Evolutionary conservation across 2,888 invertebrate species (phyloP), one percentile per base, ranked within the genome.

Genomic region (Erebia aethiops): DNA sequence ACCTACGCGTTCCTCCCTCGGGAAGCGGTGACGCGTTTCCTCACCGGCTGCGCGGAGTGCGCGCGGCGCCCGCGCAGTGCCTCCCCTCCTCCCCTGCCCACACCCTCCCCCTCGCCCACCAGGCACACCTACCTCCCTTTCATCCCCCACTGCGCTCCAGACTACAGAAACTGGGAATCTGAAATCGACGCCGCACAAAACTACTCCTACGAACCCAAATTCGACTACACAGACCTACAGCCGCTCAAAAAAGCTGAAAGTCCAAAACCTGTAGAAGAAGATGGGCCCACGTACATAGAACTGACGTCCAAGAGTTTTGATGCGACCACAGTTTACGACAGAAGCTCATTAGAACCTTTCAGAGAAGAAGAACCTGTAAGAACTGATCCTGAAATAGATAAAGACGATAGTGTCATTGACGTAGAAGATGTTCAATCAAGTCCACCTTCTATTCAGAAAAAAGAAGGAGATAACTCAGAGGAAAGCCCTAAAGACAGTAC

Each of bases 1-100:
- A 98, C 98, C 74, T 99, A 98, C 94, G 98, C 98, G 66, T 99
- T 98, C 87, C 94, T 99, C 80, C 99, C 99, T 5, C 96, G 99
- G 71, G 99, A 99, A 91, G 98, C 99, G 65, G 98, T 99, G 86
- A 99, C 99, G 72, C 96, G 98, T 81, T 99, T 99, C 94, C 96
- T 99, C 72, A 96, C 98, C 89, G 98, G 98, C 81, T 99, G 98
- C 89, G 96, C 97, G 58, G 98, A 98, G 90, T 99, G 99, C 90
- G 97, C 97, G 85, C 95, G 97, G 84, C 95, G 96, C 82, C 96
- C 96, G 81, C 94, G 95, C 86, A 96, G 95, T 77, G 86, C 93
- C 70, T 96, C 95, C 71, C 95, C 94, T 0, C 91, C 94, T 0
- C 94, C 94, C 1, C 88, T 94, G 0, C 93, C 93, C 1, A 91